Evolutionary conservation across 1,140 invertebrate genomes (phyloP).

Genomic region (Centruroides sculpturatus): DNA sequence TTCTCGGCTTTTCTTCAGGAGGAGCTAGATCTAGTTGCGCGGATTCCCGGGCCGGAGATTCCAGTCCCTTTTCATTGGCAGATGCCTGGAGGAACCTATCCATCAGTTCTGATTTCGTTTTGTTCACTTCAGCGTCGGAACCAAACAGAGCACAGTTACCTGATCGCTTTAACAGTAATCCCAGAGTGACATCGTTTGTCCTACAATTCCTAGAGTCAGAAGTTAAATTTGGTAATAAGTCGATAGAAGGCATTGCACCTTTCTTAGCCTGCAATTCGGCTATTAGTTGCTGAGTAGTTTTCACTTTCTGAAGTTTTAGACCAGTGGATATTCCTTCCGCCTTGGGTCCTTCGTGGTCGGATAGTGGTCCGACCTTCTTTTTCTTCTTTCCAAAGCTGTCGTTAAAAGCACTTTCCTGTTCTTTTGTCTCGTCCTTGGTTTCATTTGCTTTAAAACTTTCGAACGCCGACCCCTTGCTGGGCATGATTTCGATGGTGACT

Average conservation of each 20-base stretch:
- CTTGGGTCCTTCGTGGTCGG: conserved; percentile 41
- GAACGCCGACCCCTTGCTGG: conserved; percentile 18
- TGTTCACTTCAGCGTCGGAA: conserved; percentile 20
- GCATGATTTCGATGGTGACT: not conserved
- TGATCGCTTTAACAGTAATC: conserved; percentile 8
- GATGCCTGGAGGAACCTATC: conserved; percentile 37
- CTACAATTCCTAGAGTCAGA: conserved; percentile 28
- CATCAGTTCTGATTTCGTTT: conserved; percentile 41
- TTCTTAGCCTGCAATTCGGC: conserved; percentile 51
- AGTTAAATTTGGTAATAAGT: conserved; percentile 26
- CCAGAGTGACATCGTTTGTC: conserved; percentile 17
- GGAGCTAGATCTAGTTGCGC: conserved; percentile 8
- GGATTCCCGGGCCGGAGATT: conserved; percentile 8
- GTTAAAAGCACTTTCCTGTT: too few species aligned
- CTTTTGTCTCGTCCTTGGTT: too few species aligned
- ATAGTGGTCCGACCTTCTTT: conserved; percentile 39
- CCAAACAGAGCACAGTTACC: not conserved
- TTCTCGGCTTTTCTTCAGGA: not conserved
- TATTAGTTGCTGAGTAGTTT: conserved; percentile 68
- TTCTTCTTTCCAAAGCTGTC: conserved; percentile 29
- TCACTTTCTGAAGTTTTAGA: conserved; percentile 49
- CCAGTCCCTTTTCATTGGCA: conserved; percentile 4
- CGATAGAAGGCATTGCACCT: conserved; percentile 32
- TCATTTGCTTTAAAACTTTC: conserved; percentile 18
- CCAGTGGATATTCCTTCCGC: conserved; percentile 28